phyloP scores from a whole-genome alignment of 2,888 invertebrate genomes.

The Oscheius sp. region DNA sequence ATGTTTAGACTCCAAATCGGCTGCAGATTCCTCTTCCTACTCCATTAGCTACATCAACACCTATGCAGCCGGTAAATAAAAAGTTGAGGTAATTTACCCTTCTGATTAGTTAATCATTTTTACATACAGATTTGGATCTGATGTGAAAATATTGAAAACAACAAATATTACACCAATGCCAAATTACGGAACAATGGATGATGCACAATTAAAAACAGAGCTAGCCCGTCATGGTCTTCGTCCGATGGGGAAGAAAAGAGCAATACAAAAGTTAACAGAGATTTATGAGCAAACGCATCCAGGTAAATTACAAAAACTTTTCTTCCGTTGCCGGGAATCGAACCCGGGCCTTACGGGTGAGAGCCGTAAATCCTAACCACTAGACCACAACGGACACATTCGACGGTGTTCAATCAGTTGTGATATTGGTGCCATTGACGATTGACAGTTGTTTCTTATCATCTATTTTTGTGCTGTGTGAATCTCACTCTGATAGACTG shows the following conservation, averaged over 20 bases:
- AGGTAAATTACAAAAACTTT: slow-evolving; percentile 27
- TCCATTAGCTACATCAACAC: slow-evolving; percentile 19
- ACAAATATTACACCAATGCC: slow-evolving; percentile 62
- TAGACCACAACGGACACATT: slow-evolving; percentile 32
- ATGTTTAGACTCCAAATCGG: no score
- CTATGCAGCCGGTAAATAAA: slow-evolving; percentile 23
- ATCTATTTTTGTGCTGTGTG: not conserved
- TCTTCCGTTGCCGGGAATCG: slow-evolving; percentile 58
- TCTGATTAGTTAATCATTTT: not conserved
- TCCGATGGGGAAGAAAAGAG: slow-evolving; percentile 59
- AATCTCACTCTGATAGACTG: not conserved
- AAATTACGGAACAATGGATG: slow-evolving; percentile 50
- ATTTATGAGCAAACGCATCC: slow-evolving; percentile 65
- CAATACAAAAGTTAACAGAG: slow-evolving; percentile 51
- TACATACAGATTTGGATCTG: slow-evolving; percentile 23
- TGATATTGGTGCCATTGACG: no score
- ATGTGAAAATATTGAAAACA: slow-evolving; percentile 59
- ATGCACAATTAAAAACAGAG: slow-evolving; percentile 53
- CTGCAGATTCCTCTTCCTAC: no score
- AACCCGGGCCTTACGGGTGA: slow-evolving; percentile 59
- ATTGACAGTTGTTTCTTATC: not conserved
- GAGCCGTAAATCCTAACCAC: slow-evolving; percentile 58
- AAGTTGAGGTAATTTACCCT: not conserved
- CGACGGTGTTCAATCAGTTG: no score
- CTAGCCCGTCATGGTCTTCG: slow-evolving; percentile 57